These are phyloP conservation scores for Coenobita brevimanus DNA, from an alignment of 1,140 invertebrate species.

Conservation along the genomic window DNA sequence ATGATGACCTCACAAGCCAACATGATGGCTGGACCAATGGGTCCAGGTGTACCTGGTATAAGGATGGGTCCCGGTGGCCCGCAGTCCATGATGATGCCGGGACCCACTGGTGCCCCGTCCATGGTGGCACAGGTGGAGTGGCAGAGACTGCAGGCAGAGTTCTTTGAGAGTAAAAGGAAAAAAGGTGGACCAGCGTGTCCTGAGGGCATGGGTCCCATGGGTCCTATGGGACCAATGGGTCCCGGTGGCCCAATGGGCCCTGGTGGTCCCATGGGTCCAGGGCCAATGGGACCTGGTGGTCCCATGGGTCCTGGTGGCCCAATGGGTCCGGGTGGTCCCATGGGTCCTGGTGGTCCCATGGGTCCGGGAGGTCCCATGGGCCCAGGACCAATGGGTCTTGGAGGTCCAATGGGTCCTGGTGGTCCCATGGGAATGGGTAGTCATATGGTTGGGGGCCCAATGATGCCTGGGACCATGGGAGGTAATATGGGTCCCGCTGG, in stretches of 20 bases:
- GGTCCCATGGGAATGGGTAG: slow-evolving; percentile 52
- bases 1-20: slow-evolving; percentile 68
- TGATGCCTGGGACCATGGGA: slow-evolving; percentile 48
- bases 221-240: slow-evolving; percentile 71
- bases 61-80: slow-evolving; percentile 77
- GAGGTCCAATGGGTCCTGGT: slow-evolving; percentile 31
- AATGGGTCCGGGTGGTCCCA: slow-evolving; percentile 67
- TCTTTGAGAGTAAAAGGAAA: slow-evolving; percentile 82
- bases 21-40: slow-evolving; percentile 70
- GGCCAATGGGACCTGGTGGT: slow-evolving; percentile 71
- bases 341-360: slow-evolving; percentile 67
- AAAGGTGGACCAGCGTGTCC: slow-evolving; percentile 72
- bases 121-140: slow-evolving; percentile 84
- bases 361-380: slow-evolving; percentile 67
- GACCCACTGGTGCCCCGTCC: slow-evolving; percentile 73
- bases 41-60: slow-evolving; percentile 66
- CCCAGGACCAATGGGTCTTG: slow-evolving; percentile 68
- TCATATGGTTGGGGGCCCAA: slow-evolving; percentile 40
- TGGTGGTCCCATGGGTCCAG: slow-evolving; percentile 67
- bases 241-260: slow-evolving; percentile 70
- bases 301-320: slow-evolving; percentile 70
- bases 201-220: slow-evolving; percentile 70
- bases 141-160: slow-evolving; percentile 91
- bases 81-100: slow-evolving; percentile 75
- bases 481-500: slow-evolving; percentile 41